Conservation (phyloP, 2,888 invertebrate species). For the Drosophila quinaria region DNA sequence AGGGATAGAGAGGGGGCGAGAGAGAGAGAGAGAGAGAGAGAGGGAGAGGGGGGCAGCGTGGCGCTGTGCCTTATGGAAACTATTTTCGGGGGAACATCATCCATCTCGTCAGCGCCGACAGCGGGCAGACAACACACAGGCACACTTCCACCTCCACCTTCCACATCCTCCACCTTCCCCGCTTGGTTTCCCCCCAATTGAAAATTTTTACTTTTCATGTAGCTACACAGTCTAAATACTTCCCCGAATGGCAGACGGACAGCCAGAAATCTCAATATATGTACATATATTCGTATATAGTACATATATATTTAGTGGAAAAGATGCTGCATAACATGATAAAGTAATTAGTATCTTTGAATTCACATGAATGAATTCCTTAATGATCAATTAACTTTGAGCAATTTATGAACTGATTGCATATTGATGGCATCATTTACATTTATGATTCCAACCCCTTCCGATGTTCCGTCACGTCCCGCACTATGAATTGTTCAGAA, state of each 20-base stretch:
- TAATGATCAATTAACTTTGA: constrained; percentile 47
- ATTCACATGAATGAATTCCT: constrained; percentile 50
- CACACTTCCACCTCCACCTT: neutral
- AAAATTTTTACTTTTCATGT: constrained; percentile 46
- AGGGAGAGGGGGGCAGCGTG: neutral
- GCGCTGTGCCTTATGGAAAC: constrained; percentile 38
- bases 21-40: neutral
- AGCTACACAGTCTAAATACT: constrained; percentile 46
- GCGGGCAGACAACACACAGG: constrained; percentile 40
- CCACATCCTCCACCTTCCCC: neutral
- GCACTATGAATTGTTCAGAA: constrained; percentile 27
- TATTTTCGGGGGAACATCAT: constrained; percentile 57
- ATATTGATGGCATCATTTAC: constrained; percentile 56
- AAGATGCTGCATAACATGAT: constrained; percentile 49
- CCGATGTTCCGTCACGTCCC: constrained; percentile 1
- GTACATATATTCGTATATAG: too few relatives aligned
- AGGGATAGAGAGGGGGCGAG: too few relatives aligned
- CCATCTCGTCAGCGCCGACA: constrained; percentile 47
- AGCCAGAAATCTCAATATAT: constrained; percentile 5
- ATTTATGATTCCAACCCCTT: constrained; percentile 37
- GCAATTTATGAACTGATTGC: constrained; percentile 50
- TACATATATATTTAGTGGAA: constrained; percentile 2
- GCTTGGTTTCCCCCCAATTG: neutral
- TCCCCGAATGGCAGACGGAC: constrained; percentile 33
- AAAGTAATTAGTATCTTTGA: constrained; percentile 62